phyloP scores from a whole-genome alignment of 2,797 vertebrate species.

The Numenius phaeopus region DNA sequence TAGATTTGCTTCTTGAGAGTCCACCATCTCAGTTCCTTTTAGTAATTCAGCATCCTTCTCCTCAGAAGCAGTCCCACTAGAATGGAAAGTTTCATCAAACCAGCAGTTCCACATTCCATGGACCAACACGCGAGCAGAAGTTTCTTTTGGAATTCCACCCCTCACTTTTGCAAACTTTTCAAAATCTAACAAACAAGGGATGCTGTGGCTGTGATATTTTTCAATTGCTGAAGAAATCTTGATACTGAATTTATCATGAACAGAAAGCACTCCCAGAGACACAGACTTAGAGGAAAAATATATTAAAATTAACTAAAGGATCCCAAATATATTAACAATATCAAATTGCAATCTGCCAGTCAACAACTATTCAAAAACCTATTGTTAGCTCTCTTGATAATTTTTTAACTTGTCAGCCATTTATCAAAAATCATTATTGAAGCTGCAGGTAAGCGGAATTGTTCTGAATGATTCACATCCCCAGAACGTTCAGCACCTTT shows the following conservation, averaged over 20 bases:
- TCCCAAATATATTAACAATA: neutral
- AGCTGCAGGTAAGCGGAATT: neutral
- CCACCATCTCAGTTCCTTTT: neutral
- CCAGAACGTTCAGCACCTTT: neutral
- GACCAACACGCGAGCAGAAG: constrained; percentile 53
- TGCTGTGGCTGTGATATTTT: constrained; percentile 53
- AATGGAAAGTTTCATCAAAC: constrained; percentile 67
- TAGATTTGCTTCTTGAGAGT: neutral
- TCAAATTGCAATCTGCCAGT: neutral
- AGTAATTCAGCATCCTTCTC: neutral
- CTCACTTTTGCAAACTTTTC: constrained; percentile 53
- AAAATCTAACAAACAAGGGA: constrained; percentile 74
- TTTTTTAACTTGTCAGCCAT: neutral
- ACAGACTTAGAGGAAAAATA: constrained; percentile 16
- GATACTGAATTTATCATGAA: constrained; percentile 35
- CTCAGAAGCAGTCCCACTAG: neutral
- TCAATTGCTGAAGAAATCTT: constrained; percentile 29
- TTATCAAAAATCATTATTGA: neutral
- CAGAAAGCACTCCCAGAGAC: constrained; percentile 61
- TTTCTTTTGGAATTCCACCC: constrained; percentile 54
- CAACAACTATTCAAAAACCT: neutral
- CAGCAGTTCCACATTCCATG: constrained; percentile 62
- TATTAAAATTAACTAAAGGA: neutral
- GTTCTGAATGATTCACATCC: neutral
- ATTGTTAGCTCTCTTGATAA: neutral